phyloP scores from a whole-genome alignment of 2,888 invertebrate species.

The Trisateles emortualis region DNA sequence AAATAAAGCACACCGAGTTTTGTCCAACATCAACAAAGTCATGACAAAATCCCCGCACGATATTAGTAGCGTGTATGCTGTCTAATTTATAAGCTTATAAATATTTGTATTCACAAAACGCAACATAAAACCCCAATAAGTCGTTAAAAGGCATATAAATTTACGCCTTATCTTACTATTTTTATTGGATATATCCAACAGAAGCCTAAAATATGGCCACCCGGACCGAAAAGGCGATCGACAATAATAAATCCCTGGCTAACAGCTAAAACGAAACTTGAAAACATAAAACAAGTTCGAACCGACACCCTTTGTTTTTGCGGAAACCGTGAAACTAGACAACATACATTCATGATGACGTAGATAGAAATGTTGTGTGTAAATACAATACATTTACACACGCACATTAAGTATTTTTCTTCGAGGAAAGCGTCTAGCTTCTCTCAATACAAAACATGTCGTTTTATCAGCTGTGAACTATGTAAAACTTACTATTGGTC shows the following conservation, averaged over 20 bases:
- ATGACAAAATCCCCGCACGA: no score
- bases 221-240: constrained; percentile 30
- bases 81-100: no score
- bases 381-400: no score
- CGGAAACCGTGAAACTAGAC: not conserved
- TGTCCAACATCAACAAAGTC: no score
- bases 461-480: no score
- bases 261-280: constrained; percentile 38
- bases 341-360: not conserved
- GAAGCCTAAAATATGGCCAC: constrained; percentile 19
- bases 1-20: no score
- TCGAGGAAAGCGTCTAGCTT: no score
- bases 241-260: constrained; percentile 31
- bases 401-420: no score
- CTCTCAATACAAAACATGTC: no score
- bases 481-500: no score
- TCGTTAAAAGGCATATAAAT: not conserved
- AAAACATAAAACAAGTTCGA: constrained; percentile 27
- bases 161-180: not conserved
- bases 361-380: no score
- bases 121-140: not conserved
- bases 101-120: not conserved
- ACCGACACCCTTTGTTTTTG: constrained; percentile 18
- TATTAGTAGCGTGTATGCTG: no score
- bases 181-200: not conserved